Base-by-base conservation (phyloP, 2,113 vertebrate genomes). In the Nymphicus hollandicus region DNA sequence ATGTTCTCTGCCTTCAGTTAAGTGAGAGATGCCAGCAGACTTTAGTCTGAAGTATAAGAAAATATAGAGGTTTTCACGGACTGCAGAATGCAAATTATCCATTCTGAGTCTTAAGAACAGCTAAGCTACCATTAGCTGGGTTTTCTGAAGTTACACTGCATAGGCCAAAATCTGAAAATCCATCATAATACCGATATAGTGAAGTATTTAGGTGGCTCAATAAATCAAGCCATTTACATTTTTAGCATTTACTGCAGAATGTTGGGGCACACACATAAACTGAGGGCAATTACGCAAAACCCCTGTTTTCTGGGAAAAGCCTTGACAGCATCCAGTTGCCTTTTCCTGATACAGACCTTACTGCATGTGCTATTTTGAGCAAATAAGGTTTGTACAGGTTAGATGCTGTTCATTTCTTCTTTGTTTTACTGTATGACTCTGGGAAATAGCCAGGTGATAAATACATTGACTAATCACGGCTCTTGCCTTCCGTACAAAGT, bases 381-480 rank as follows among this genome's bases (percentile, higher is more conserved):
- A 96, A 97, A 93, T 91, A 89, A 7, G 11, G 35, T 93, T 97
- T 94, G 89, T 81, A 83, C 81, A 97, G 92, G 46, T 86, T 95
- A 71, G 86, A 95, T 83, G 71, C 53, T 92, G 83, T 96, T 97
- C 88, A 90, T 97, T 97, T 97, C 89, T 97, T 93, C 89, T 96
- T 97, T 96, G 76, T 97, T 97, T 96, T 95, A 92, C 19, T 43
- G 77, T 74, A 71, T 39, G 82, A 94, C 39, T 88, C 91, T 65
- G 93, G 93, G 92, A 97, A 95, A 94, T 18, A 88, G 79, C 88
- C 91, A 94, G 60, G 89, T 95, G 60, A 94, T 95, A 96, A 98
- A 98, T 94, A 96, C 50, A 91, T 94, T 89, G 95, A 97, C 95
- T 96, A 96, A 93, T 95, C 95, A 95, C 71, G 64, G 72, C 82